Evolutionary conservation across 2,888 invertebrate genomes (phyloP), one percentile per base, ranked within the genome.

Genomic region (Philereme transversata): DNA sequence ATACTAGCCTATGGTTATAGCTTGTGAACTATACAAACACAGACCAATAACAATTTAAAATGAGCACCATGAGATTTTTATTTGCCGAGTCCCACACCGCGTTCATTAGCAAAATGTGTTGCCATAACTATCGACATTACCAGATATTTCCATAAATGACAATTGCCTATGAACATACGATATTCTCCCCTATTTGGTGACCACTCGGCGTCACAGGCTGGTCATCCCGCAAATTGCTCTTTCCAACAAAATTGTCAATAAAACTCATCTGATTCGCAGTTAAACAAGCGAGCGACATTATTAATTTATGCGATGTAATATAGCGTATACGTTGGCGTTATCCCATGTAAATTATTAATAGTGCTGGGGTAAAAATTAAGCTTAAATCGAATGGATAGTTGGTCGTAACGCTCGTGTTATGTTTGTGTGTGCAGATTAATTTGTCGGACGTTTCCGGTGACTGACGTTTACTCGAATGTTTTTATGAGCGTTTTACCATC

Each of bases 181-280:
- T 73, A 72, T 73, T 72, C 88, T 11, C 44, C 88, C 87, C 89
- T 87, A 84, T 88, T 87, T 84, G 88, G 84, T 85, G 85, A 88
- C 84, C 90, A 88, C 92, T 90, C 84, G 90, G 86, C 86, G 86
- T 84, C 87, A 79, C 83, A 80, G 82, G 81, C 82, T 80, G 89
- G 85, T 83, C 88, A 89, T 91, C 86, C 91, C 91, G 84, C 91
- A 92, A 92, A 92, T 91, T 91, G 90, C 92, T 86, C 89, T 90
- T 88, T 88, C 87, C 87, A 89, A 87, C 92, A 87, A 90, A 88
- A 92, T 92, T 91, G 92, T 90, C 92, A 92, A 92, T 92, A 92
- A 92, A 92, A 92, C 88, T 91, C 91, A 90, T 91, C 90, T 87
- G 90, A 91, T 90, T 92, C 92, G 90, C 90, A 92, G 90, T 90